Base-by-base conservation (phyloP, 1,140 invertebrate genomes). In the Heliconius nattereri region DNA sequence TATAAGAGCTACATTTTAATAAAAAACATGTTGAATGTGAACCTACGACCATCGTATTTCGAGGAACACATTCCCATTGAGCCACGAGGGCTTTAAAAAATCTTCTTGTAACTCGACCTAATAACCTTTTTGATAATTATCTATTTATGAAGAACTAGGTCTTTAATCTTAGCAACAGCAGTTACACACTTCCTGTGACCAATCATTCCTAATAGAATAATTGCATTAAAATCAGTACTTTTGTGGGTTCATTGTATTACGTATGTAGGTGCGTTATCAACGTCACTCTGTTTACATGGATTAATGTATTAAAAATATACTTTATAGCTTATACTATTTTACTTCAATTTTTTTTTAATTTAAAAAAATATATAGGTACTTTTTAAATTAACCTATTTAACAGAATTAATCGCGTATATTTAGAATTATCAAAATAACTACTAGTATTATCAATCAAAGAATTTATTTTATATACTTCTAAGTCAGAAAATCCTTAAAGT, bases 101-200 rank as follows among this genome's bases (percentile, higher is more conserved):
- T 29, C 57, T 23, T 11, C 57, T 60, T 29, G n/a, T 2, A 66
- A 66, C 57, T 60, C 26, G 60, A 66, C 26, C 60, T 29, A 66
- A 66, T 66, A 66, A 66, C 26, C 26, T 66, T 66, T 66, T 0
- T 13, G 13, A 6, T 66, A 26, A 66, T 66, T 66, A 29, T 60
- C 23, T 66, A 66, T 66, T 66, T 29, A 66, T 66, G n/a, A 66
- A 66, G 60, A 66, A 66, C 60, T 66, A 60, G 57, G 57, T 60
- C 57, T 60, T 60, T 60, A 66, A 66, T 66, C 26, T 66, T 66
- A 23, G 54, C 54, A 26, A 26, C 23, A 23, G 57, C 23, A 16
- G 60, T 29, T 66, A 66, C 54, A 57, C n/a, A 57, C 60, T 66
- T 66, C 60, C 60, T 66, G 60, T n/a, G 20, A n/a, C 60, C 26